Percentiles rank a stretch among this genome's conserved stretches.
Evolutionary conservation across 2,113 vertebrate species (phyloP).

Genomic region (Oceanites oceanicus): DNA sequence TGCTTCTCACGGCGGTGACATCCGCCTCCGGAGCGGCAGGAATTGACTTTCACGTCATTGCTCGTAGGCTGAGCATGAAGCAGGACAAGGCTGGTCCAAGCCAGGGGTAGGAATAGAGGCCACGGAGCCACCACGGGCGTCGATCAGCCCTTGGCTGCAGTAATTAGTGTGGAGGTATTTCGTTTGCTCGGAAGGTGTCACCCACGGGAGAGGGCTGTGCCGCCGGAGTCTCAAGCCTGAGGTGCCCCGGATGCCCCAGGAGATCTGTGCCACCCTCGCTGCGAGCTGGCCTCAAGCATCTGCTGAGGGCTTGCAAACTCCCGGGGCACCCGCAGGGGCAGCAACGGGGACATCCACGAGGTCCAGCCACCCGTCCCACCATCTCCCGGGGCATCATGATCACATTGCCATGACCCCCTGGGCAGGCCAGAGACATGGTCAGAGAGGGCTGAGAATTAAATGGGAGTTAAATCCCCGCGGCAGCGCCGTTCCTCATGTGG

Average conservation of each 20-base stretch:
- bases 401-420: background rate
- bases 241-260: fast-evolving
- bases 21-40: fast-evolving
- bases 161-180: background rate
- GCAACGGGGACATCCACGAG: fast-evolving
- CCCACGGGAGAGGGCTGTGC: background rate
- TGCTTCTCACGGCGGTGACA: background rate
- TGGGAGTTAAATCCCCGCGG: background rate
- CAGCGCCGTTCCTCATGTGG: fast-evolving
- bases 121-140: fast-evolving
- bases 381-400: fast-evolving
- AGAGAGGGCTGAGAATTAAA: background rate
- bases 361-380: fast-evolving
- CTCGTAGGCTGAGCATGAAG: background rate
- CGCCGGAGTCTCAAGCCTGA: background rate
- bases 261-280: background rate
- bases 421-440: background rate
- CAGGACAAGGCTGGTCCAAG: background rate
- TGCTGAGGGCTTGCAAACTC: background rate
- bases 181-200: background rate
- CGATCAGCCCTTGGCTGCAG: background rate
- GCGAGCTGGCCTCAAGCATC: background rate
- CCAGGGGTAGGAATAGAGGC: background rate
- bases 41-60: fast-evolving
- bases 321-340: background rate